Evolutionary conservation across 2,888 invertebrate species (phyloP), one percentile per base, ranked within the genome.

Genomic region (Chironomus tentans): DNA sequence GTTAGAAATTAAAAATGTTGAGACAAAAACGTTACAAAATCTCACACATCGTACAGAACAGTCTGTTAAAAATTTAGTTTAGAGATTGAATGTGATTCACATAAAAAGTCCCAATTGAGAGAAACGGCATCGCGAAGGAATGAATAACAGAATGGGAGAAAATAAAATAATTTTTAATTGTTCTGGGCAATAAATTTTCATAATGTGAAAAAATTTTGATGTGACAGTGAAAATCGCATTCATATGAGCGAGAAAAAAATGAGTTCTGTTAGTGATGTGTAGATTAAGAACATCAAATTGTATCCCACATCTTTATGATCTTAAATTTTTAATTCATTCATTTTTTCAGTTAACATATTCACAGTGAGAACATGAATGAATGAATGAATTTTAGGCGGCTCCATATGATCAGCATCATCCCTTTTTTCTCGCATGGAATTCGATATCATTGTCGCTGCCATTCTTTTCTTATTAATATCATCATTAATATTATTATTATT

Each of bases 161-260:
- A 38, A 38, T 10, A 38, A 38, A 38, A 38, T 38, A 38, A 22
- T 18, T 47, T 65, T 74, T 74, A 74, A 74, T 74, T 74, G 74
- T 68, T 74, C 65, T 47, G 48, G 68, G 74, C 68, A 65, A 74
- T 74, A 74, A 74, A 74, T 74, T 73, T 68, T 74, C 74, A 74
- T 65, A 21, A 65, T 65, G 21, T 13, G 15, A 56, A 56, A 56
- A 56, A 18, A 56, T 56, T 56, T 56, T 56, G 15, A 56, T 56
- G 56, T 56, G 56, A 56, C 56, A 56, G 56, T 56, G 18, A 56
- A 56, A 56, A 56, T 56, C 56, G 56, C 56, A 56, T 56, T 18
- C 56, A 56, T 56, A 56, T 56, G 56, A 18, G 15, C 18, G 4
- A n/a, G 48, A 48, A 50, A 28, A 28, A 28, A 28, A 28, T 4